Base-by-base conservation (phyloP, 2,113 vertebrate species). In the Archilochus colubris region DNA sequence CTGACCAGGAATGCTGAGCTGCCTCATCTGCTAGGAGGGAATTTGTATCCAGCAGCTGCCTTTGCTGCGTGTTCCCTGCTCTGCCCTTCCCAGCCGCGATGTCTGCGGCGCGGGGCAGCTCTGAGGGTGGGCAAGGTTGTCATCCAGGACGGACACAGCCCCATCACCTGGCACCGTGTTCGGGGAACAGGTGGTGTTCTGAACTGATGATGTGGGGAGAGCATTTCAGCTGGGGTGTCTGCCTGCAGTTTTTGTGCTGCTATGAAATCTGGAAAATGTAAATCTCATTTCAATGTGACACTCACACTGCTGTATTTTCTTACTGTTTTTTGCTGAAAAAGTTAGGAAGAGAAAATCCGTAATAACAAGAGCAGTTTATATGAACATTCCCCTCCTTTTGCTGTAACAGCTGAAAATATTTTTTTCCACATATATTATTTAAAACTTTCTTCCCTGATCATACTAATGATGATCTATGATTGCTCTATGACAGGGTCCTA, bases 401-500 rank as follows among this genome's bases (percentile, higher is more conserved):
- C 51, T 90, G 0, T 50, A 77, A 14, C 7, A 19, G 18, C 40
- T 77, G 6, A 54, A 62, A 78, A 38, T 67, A 43, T 8, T 79
- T 80, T 5, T 43, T 89, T 67, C 36, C 31, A 20, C 3, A 3
- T 64, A 4, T 40, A 10, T 82, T 72, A 44, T 50, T 82, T 46
- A 76, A 69, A 72, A 4, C 19, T 70, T 18, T 73, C 10, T 19
- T 70, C 20, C 67, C 10, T 10, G 22, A 3, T 61, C 6, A 11
- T 88, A 72, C 54, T 82, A 68, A 74, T 62, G 40, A 53, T 9
- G 40, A 53, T 9, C 36, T 85, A 33, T 85, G 36, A 86, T 88
- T 95, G 91, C 24, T 88, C 31, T 97, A 18, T 61, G 13, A 58
- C 72, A 99, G 99, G 99, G 99, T 53, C 96, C 97, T 89, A 99